Evolutionary conservation across 2,888 invertebrate species (phyloP), one percentile per base, ranked within the genome.

Genomic region (Eilema depressum): DNA sequence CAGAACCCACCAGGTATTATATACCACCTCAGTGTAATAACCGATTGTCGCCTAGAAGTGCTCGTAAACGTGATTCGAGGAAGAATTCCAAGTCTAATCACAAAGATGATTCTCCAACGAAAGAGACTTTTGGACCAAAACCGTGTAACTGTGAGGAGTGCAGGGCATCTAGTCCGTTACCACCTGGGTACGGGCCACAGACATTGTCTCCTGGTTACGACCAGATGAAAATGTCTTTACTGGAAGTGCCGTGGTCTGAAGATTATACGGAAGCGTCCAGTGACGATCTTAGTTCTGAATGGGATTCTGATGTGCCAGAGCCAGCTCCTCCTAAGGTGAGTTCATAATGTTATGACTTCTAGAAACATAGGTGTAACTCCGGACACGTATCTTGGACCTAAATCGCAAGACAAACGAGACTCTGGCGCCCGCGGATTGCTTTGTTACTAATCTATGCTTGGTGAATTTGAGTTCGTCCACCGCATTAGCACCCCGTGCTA

Each of bases 241-340:
- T 98, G 78, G 97, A 97, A 86, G 98, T 98, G 79, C 98, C 98
- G 0, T 96, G 96, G 95, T 96, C 96, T 41, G 94, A 97, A 75
- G 98, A 98, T 86, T 98, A 98, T 90, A 98, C 98, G 20, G 98
- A 98, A 86, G 98, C 98, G n/a, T 98, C 98, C 80, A 98, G 98
- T 88, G 98, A 98, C 90, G 98, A 98, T 91, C 96, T 98, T 75
- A 98, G 98, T 89, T 98, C 98, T 20, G 98, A 98, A 87, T 98
- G 98, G 98, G 98, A 98, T 88, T 98, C 98, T 2, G 98, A 98
- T 91, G 97, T 96, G 11, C 96, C 96, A 23, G 97, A 97, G 68
- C 94, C 94, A 1, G 89, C 92, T 37, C 92, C 93, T 37, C 93
- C 94, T 37, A 90, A 89, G 75, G 91, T 91, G 82, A 94, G 26